Conservation (phyloP, 2,888 invertebrate genomes). For the Tinea semifulvella region DNA sequence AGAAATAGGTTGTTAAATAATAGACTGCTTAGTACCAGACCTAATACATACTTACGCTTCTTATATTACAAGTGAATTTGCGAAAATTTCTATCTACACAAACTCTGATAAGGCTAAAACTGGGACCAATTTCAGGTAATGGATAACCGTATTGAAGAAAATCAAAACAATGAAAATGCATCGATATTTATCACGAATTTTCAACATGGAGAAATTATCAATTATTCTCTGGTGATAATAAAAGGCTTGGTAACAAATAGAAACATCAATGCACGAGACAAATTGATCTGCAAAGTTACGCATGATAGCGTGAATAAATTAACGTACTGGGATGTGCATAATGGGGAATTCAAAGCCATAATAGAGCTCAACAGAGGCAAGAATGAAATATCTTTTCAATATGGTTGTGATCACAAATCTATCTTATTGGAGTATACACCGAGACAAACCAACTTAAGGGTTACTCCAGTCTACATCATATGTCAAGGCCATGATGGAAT, state of each 20-base stretch:
- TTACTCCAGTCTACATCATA: conserved; percentile 85
- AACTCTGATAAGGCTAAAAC: background rate
- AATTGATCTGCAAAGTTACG: conserved; percentile 48
- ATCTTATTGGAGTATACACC: conserved; percentile 67
- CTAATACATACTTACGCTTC: background rate
- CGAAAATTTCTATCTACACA: background rate
- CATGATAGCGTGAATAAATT: conserved; percentile 43
- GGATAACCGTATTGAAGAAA: conserved; percentile 52
- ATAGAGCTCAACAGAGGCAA: conserved; percentile 69
- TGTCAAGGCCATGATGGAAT: conserved; percentile 81
- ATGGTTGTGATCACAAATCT: conserved; percentile 51
- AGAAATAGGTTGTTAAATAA: conserved; percentile 8
- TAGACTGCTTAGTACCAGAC: background rate
- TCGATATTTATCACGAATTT: conserved; percentile 67
- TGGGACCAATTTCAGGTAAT: conserved; percentile 51
- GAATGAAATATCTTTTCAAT: conserved; percentile 71
- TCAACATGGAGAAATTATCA: conserved; percentile 67
- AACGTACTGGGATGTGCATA: conserved; percentile 69
- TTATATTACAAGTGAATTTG: conserved; percentile 5
- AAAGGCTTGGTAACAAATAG: conserved; percentile 66
- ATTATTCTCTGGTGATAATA: conserved; percentile 68
- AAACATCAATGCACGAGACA: conserved; percentile 46
- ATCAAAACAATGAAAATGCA: conserved; percentile 51
- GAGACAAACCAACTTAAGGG: conserved; percentile 66
- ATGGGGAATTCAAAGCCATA: conserved; percentile 75